Conservation (phyloP, 1,140 invertebrate genomes). For the Tachypleus tridentatus region DNA sequence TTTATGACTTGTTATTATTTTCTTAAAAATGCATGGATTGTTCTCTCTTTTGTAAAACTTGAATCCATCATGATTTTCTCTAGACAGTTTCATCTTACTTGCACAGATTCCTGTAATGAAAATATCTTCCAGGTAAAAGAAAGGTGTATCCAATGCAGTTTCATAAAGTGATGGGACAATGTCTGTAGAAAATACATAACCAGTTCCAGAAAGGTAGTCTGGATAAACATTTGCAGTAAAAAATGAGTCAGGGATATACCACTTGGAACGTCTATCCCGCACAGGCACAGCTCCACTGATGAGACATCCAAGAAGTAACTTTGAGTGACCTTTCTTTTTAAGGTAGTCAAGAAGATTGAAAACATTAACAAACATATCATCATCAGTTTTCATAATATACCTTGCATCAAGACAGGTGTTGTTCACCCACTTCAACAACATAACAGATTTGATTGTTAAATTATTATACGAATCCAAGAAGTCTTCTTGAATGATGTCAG, state of each 20-base stretch:
- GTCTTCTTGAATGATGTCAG: conserved; percentile 80
- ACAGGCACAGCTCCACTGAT: conserved; percentile 61
- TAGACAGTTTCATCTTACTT: conserved; percentile 11
- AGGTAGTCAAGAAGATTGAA: conserved; percentile 36
- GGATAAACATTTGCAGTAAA: conserved; percentile 58
- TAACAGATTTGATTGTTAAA: conserved; percentile 75
- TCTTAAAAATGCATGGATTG: conserved; percentile 15
- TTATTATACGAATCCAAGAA: conserved; percentile 87
- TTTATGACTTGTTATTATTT: conserved; percentile 20
- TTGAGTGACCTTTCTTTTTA: conserved; percentile 23
- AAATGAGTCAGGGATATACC: conserved; percentile 62
- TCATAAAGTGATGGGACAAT: conserved; percentile 12
- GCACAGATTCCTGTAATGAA: conserved; percentile 35
- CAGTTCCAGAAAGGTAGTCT: conserved; percentile 69
- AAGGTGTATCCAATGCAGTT: conserved; percentile 31
- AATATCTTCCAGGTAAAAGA: conserved; percentile 34
- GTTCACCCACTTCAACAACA: conserved; percentile 61
- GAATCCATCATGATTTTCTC: conserved; percentile 20
- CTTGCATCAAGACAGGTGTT: conserved; percentile 25
- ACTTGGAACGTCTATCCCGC: conserved; percentile 56
- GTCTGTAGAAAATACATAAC: conserved; percentile 62
- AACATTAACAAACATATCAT: conserved; percentile 42
- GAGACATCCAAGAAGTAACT: conserved; percentile 53
- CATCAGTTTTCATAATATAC: conserved; percentile 40
- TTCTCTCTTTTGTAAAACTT: conserved; percentile 23